phyloP scores from a whole-genome alignment of 1,140 invertebrate species.

The Brachystomella parvula region DNA sequence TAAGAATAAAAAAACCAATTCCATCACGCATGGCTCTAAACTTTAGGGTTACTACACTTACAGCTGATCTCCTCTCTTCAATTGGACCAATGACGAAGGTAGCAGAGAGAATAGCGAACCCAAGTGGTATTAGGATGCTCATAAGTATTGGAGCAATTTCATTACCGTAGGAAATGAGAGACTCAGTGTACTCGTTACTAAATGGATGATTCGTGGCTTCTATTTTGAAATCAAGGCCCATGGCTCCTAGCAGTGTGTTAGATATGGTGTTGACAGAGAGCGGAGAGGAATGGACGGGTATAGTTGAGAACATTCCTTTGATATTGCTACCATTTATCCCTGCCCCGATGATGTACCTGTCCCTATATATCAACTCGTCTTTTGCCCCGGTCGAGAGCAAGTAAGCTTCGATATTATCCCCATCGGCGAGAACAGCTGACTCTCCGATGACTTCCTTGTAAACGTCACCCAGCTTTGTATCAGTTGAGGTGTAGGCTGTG shows the following conservation, averaged over 20 bases:
- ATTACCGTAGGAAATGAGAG: slow-evolving; percentile 9
- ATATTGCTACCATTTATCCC: slow-evolving; percentile 12
- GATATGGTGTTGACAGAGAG: slow-evolving; percentile 51
- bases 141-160: slow-evolving; percentile 16
- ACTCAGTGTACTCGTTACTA: slow-evolving; percentile 42
- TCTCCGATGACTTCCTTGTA: background rate
- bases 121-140: slow-evolving; percentile 38
- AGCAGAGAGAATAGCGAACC: slow-evolving; percentile 56
- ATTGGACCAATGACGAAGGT: slow-evolving; percentile 64
- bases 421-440: background rate
- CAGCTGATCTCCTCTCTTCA: slow-evolving; percentile 49
- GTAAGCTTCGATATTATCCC: background rate
- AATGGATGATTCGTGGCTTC: slow-evolving; percentile 56
- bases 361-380: slow-evolving; percentile 8
- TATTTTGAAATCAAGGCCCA: slow-evolving; percentile 48
- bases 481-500: slow-evolving; percentile 8
- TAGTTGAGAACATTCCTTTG: slow-evolving; percentile 44
- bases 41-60: slow-evolving; percentile 24
- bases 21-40: background rate
- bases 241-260: slow-evolving; percentile 49
- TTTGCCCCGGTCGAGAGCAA: background rate
- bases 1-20: slow-evolving; percentile 43
- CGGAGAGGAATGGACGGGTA: slow-evolving; percentile 59
- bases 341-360: slow-evolving; percentile 18
- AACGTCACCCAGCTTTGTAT: background rate